phyloP scores from a whole-genome alignment of 35 echinoderm and acorn worm genomes.

The Amphiura filiformis region DNA sequence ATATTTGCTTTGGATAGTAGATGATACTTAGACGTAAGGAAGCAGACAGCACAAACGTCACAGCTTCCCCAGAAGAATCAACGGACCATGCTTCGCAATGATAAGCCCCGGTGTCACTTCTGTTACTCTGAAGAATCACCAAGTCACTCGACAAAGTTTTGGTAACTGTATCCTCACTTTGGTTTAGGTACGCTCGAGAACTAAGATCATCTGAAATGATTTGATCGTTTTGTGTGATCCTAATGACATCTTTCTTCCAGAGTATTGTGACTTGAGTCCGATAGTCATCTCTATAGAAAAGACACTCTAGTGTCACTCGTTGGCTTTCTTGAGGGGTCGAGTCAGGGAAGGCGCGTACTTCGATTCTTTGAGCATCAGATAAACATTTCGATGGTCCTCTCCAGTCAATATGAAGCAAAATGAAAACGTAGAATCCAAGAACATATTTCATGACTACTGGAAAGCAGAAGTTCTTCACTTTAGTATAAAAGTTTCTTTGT shows the following conservation, averaged over 20 bases:
- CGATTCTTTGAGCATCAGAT: too few relatives aligned
- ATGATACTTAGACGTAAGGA: background rate
- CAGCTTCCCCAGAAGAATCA: background rate
- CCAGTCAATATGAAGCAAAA: too few relatives aligned
- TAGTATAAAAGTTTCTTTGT: too few relatives aligned
- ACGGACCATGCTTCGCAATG: background rate
- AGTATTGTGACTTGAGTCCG: background rate
- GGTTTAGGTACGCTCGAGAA: background rate
- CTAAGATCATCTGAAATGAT: background rate
- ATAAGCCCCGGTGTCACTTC: background rate
- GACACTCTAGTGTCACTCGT: background rate
- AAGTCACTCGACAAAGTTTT: background rate
- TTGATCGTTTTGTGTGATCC: background rate
- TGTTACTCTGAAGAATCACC: background rate
- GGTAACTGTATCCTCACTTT: background rate
- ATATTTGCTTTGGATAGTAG: background rate
- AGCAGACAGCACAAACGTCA: background rate
- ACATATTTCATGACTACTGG: too few relatives aligned
- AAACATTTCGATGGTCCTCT: too few relatives aligned
- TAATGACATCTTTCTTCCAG: background rate
- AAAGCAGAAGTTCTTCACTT: too few relatives aligned
- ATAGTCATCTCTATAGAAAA: background rate
- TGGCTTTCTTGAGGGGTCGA: background rate
- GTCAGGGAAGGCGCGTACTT: background rate
- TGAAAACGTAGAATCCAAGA: too few relatives aligned